Conservation (phyloP, 2,888 invertebrate genomes). For the Tupiocoris notatus region DNA sequence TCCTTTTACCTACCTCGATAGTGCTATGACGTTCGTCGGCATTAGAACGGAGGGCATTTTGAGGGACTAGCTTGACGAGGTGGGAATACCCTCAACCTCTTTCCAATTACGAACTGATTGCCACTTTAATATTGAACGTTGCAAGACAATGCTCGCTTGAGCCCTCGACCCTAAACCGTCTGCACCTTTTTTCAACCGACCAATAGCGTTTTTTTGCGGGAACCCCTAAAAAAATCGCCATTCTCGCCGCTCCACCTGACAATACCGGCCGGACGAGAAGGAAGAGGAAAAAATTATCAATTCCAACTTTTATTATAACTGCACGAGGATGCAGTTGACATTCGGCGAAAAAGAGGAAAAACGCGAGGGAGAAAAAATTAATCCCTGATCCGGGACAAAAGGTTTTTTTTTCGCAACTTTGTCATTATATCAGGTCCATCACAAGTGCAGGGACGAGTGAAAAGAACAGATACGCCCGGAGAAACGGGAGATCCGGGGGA, state of each 20-base stretch:
- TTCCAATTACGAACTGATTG: constrained; percentile 47
- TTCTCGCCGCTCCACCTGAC: constrained; percentile 18
- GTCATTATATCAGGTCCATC: constrained; percentile 25
- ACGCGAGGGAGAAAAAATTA: constrained; percentile 14
- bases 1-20: background rate
- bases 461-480: background rate
- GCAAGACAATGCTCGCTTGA: constrained; percentile 39
- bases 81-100: background rate
- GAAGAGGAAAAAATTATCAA: constrained; percentile 26
- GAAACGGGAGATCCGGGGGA: background rate
- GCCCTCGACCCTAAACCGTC: constrained; percentile 3
- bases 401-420: constrained; percentile 12
- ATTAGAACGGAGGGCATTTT: background rate
- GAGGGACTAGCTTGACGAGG: background rate
- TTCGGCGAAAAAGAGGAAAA: constrained; percentile 3
- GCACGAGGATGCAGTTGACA: constrained; percentile 36
- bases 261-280: constrained; percentile 12
- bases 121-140: constrained; percentile 47
- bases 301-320: constrained; percentile 37
- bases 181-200: background rate
- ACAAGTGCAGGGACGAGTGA: background rate
- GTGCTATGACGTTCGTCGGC: background rate
- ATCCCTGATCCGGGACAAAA: constrained; percentile 26
- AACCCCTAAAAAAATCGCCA: background rate
- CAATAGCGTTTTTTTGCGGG: background rate